phyloP scores from a whole-genome alignment of 1,140 invertebrate genomes.

The Drosophila saltans region DNA sequence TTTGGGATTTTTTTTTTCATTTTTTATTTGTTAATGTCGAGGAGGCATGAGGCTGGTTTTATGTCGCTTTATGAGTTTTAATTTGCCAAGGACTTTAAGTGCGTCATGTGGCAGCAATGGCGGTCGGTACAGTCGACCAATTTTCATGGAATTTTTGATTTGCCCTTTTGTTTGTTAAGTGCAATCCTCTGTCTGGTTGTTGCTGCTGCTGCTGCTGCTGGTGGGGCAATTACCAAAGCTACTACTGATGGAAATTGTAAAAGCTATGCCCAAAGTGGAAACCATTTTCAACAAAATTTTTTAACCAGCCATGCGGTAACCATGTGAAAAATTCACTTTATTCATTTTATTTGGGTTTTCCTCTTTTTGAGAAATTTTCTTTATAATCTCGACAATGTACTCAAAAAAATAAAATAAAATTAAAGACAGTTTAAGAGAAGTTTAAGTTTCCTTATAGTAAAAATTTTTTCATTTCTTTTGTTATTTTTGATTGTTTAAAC shows the following conservation, averaged over 20 bases:
- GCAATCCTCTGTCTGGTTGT: constrained; percentile 26
- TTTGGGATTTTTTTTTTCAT: constrained; percentile 6
- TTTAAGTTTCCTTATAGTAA: no score
- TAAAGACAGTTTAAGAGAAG: neutral
- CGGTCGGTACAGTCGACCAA: constrained; percentile 29
- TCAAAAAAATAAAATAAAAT: no score
- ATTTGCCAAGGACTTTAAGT: constrained; percentile 59
- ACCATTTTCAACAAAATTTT: neutral
- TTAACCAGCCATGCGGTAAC: neutral
- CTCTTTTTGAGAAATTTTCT: neutral
- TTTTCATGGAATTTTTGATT: constrained; percentile 62
- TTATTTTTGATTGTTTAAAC: no score
- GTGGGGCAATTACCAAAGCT: neutral
- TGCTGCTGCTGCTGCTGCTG: neutral
- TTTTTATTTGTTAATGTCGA: constrained; percentile 11
- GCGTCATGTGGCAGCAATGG: constrained; percentile 33
- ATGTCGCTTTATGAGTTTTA: constrained; percentile 57
- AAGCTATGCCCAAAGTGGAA: constrained; percentile 4
- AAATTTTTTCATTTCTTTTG: no score
- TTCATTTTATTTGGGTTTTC: neutral
- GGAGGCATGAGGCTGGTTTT: constrained; percentile 28
- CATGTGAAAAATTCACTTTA: constrained; percentile 5
- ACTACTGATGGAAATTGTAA: neutral
- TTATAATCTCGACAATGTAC: neutral
- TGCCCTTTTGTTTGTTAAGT: constrained; percentile 12